Base-by-base conservation (phyloP, 2,888 invertebrate genomes). In the Allacma fusca region DNA sequence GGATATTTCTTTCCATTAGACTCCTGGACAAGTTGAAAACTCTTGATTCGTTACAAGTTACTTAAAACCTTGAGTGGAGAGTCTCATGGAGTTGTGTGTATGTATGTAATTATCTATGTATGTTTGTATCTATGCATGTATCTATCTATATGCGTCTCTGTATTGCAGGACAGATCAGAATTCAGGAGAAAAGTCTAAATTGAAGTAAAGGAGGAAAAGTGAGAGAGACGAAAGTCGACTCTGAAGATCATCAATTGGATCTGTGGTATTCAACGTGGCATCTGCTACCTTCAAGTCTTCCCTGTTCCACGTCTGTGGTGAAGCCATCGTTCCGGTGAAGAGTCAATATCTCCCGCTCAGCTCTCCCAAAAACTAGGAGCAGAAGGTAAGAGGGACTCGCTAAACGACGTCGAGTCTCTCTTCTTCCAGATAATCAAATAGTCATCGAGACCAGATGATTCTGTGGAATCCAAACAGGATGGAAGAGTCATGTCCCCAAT, bases 401-500 rank as follows among this genome's bases (percentile, higher is more conserved):
- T 28, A 76, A 57, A 29, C n/a, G 43, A 43, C 62, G 59, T 28
- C 29, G 23, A 71, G 59, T 34, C 43, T 59, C 28, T 69, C 23
- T 72, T 28, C n/a, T 44, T 57, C 44, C 50, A 67, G 50, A 74
- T 74, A 78, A 78, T 78, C 78, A 78, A 78, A 78, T 74, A 69
- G 69, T 74, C 69, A 78, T 78, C 74, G 78, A 64, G 68, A 68
- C 64, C 75, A 77, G 78, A 81, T 80, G 81, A 81, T 77, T 79
- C 68, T 76, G 68, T 75, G 75, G 74, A 80, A 80, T 65, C 59
- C 28, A 72, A 70, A 68, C 79, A 80, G 75, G 80, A 83, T 82
- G 82, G 82, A 82, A 80, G 81, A 82, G 64, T 78, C 81, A 57
- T 81, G 82, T 80, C 79, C 77, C 67, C 77, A 76, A 64, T 80